Evolutionary conservation across 2,113 vertebrate species (phyloP), one percentile per base, ranked within the genome.

Genomic region (Apeltes quadracus): DNA sequence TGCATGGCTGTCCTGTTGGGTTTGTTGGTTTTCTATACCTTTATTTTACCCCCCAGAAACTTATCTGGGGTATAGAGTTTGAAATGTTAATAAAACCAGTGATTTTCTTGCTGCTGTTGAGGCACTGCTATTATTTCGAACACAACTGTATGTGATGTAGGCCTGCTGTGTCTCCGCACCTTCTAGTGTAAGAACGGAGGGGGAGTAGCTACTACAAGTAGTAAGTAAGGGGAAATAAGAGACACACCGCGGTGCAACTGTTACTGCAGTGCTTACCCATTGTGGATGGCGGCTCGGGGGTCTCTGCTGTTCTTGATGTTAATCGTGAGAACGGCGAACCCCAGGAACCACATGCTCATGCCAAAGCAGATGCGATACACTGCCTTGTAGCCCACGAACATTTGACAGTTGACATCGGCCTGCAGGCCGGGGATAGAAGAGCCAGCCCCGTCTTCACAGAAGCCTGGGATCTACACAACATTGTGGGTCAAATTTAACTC

Each of bases 301-400:
- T 97, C 97, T 22, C 89, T 94, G 84, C 95, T 98, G 14, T 94
- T 96, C 92, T 95, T 98, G 61, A 97, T 94, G 74, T 95, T 94
- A 62, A 97, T 84, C 93, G 94, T 96, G 11, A 96, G 85, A 71
- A 98, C 29, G 62, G 85, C 91, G 51, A 98, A 92, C 1, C 83
- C 59, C 78, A 96, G 89, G 91, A 97, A 99, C 90, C 96, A 97
- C 80, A 96, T 32, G 0, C 95, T 94, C 94, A 99, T 93, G 76
- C 95, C 95, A 75, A 98, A 99, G 91, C 93, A 95, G 83, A 99
- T 78, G 0, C 96, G 95, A 84, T 99, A 99, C 16, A 98, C 96
- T 5, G 97, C 97, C 84, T 96, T 95, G 86, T 95, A 99, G 5
- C 97, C 95, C 29, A 97, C 95, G 46, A 97, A 93, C 51, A 95